Base-by-base conservation (phyloP, 2,797 vertebrate species). In the Coranthus polyacanthus region DNA sequence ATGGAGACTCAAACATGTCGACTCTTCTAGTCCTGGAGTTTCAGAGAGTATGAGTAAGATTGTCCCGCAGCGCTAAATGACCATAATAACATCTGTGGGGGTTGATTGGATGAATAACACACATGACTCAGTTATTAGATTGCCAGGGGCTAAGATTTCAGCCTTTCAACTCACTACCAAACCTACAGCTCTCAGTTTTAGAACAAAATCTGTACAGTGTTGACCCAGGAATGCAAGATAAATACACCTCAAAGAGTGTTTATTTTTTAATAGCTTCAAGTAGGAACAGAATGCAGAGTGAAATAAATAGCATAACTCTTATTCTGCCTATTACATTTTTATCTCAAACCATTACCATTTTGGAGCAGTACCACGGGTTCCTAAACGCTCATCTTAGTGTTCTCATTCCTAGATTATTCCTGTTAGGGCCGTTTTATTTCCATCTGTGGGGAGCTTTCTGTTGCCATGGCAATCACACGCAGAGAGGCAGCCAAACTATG, bases 381-480 rank as follows among this genome's bases (percentile, higher is more conserved):
- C 17, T 29, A 63, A 56, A 37, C 50, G 41, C 29, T 54, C 44
- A 7, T 38, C 39, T 43, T 49, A 43, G 59, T 55, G 34, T 49
- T 18, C 43, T 50, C 37, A 17, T 21, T 57, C 16, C 4, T 26
- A 52, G 2, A 36, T 58, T 16, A 53, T 44, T 74, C 20, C 24
- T 56, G 42, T 24, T 24, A 50, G 51, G 44, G 41, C 3, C 34
- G 32, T 38, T 60, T 36, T 46, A 64, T 45, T 65, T 58, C 66
- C 54, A 61, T 65, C 36, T 67, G 51, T 47, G 51, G 62, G 26
- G 47, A 72, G 37, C 29, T 56, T 74, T 60, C 55, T 50, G 80
- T 83, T 82, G 52, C 73, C 68, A 72, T 46, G 65, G 64, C 20
- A 38, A 78, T 56, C 54, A n/a, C 16, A 44, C 22, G 16, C 24